Evolutionary conservation across 2,113 vertebrate genomes (phyloP).

Genomic region (Cyprinus carpio): DNA sequence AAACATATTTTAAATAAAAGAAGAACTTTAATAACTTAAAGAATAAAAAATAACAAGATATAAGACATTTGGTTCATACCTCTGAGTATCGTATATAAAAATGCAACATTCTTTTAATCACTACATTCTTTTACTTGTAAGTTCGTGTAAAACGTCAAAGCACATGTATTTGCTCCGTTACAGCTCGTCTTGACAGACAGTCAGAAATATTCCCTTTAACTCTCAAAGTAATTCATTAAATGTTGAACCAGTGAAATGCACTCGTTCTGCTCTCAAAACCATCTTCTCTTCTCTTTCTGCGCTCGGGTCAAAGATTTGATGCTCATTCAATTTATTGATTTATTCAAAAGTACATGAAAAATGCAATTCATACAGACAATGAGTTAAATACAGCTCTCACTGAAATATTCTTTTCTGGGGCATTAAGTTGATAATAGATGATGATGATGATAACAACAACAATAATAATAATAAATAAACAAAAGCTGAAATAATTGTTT

Average conservation of each 20-base stretch:
- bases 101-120: not conserved
- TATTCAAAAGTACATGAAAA: not conserved
- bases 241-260: not conserved
- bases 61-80: not conserved
- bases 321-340: not conserved
- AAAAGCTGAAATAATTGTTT: too few species aligned
- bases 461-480: too few species aligned
- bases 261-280: not conserved
- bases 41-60: not conserved
- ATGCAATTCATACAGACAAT: not conserved
- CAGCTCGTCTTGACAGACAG: not conserved
- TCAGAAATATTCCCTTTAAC: conserved; percentile 14
- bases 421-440: too few species aligned
- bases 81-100: not conserved
- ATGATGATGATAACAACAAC: too few species aligned
- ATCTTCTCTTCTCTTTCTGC: not conserved
- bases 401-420: too few species aligned
- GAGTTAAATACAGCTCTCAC: not conserved
- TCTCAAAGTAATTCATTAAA: conserved; percentile 3
- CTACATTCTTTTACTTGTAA: not conserved
- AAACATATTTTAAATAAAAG: too few species aligned
- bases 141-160: not conserved
- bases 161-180: not conserved
- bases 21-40: too few species aligned
- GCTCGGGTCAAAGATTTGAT: not conserved